Conservation (phyloP, 2,113 vertebrate species). For the Toxostoma redivivum region DNA sequence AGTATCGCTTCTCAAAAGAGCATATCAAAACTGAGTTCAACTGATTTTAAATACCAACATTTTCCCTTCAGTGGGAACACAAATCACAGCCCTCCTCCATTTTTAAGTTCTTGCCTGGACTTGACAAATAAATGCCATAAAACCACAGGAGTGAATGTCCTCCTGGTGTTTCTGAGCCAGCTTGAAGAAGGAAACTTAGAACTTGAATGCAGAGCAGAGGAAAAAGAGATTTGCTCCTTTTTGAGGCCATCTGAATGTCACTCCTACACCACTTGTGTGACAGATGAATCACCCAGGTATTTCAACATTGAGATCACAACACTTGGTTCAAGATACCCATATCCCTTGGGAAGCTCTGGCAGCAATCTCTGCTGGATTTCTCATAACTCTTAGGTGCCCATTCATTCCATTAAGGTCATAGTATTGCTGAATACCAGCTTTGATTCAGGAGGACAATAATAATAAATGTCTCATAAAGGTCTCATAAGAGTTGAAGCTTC, state of each 20-base stretch:
- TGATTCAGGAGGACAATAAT: neutral
- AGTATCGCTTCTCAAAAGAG: neutral
- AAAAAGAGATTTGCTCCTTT: neutral
- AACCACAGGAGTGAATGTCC: slow-evolving; percentile 16
- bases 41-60: neutral
- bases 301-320: neutral
- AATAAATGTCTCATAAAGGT: neutral
- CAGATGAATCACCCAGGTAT: neutral
- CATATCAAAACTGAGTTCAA: neutral
- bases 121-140: slow-evolving; percentile 19
- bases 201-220: neutral
- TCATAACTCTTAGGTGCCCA: neutral
- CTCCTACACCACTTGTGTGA: neutral
- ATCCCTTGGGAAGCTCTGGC: neutral
- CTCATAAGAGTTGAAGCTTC: neutral
- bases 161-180: slow-evolving; percentile 6
- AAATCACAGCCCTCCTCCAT: neutral
- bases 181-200: neutral
- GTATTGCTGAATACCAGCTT: neutral
- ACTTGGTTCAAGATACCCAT: neutral
- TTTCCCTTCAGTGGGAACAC: neutral
- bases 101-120: slow-evolving; percentile 21
- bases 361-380: neutral
- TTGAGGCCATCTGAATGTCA: neutral
- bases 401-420: neutral